Evolutionary conservation across 1,140 invertebrate genomes (phyloP).

Genomic region (honey bee (Apis mellifera)): DNA sequence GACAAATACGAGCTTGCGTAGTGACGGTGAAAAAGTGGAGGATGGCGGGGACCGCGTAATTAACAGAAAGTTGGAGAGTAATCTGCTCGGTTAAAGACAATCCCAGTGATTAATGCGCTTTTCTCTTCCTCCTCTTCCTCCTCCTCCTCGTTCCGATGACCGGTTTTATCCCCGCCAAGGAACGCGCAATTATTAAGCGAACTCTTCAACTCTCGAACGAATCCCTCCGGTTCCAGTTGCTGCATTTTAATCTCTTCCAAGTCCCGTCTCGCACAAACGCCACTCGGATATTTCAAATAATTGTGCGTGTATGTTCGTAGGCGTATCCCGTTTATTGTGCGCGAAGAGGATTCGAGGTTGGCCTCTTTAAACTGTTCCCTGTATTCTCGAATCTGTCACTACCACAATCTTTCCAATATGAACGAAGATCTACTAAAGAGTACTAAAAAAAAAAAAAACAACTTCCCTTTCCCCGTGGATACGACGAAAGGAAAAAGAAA

Average conservation of each 20-base stretch:
- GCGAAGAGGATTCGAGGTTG: not conserved
- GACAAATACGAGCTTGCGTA: not conserved
- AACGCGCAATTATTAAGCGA: not conserved
- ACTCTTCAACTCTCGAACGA: not conserved
- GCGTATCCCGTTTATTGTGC: too few species aligned
- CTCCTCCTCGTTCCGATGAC: not conserved
- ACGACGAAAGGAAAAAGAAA: too few species aligned
- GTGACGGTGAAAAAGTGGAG: not conserved
- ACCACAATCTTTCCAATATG: too few species aligned
- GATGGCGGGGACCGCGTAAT: not conserved
- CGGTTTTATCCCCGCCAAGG: not conserved
- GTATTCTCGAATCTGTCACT: not conserved
- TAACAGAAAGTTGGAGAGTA: not conserved
- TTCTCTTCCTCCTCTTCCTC: not conserved
- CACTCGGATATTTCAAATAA: slow-evolving; percentile 19
- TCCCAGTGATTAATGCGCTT: slow-evolving; percentile 24
- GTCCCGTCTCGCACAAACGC: not conserved
- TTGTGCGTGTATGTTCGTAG: slow-evolving; percentile 3
- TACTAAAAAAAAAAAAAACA: too few species aligned
- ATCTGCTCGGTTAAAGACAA: slow-evolving; percentile 9
- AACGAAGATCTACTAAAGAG: not conserved
- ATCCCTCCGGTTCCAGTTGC: slow-evolving; percentile 2
- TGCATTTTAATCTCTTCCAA: slow-evolving; percentile 22
- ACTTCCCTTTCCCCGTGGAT: too few species aligned
- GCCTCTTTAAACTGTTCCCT: not conserved